Evolutionary conservation across 2,888 invertebrate species (phyloP).

Genomic region (Calliopum simillimum): DNA sequence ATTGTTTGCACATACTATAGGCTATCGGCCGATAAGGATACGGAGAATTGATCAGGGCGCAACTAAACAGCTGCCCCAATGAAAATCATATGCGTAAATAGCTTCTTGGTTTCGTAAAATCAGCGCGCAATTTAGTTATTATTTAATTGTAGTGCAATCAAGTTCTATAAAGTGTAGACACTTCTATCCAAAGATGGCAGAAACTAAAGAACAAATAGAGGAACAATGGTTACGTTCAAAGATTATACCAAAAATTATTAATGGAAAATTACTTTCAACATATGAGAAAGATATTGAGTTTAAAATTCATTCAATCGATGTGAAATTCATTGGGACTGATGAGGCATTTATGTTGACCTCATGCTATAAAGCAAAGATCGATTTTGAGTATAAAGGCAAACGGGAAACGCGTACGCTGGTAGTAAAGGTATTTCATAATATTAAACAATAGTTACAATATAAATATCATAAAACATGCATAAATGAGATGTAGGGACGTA

Average conservation of each 20-base stretch:
- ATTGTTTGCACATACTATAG: no score
- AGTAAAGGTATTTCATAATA: slow-evolving; percentile 55
- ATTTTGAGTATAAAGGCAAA: slow-evolving; percentile 47
- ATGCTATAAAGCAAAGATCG: slow-evolving; percentile 57
- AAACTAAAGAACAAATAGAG: slow-evolving; percentile 44
- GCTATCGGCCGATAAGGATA: no score
- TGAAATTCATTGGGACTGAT: slow-evolving; percentile 52
- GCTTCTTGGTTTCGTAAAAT: no score
- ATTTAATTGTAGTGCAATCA: no score
- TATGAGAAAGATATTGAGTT: slow-evolving; percentile 38
- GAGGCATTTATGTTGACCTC: slow-evolving; percentile 62
- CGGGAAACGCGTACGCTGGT: slow-evolving; percentile 47
- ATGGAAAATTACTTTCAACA: slow-evolving; percentile 42
- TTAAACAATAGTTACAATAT: no score
- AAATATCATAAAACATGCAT: no score
- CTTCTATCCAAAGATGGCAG: no score
- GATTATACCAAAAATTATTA: slow-evolving; percentile 48
- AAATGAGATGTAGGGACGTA: no score
- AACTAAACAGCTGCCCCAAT: no score
- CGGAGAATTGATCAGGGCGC: no score
- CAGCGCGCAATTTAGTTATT: not conserved
- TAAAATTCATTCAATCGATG: slow-evolving; percentile 46
- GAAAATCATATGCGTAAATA: no score
- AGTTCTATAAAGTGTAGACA: no score
- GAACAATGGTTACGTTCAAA: slow-evolving; percentile 48